These are phyloP conservation scores for Oxyteleia sp. DNA, from an alignment of 2,888 invertebrate genomes.

Conservation along the genomic window DNA sequence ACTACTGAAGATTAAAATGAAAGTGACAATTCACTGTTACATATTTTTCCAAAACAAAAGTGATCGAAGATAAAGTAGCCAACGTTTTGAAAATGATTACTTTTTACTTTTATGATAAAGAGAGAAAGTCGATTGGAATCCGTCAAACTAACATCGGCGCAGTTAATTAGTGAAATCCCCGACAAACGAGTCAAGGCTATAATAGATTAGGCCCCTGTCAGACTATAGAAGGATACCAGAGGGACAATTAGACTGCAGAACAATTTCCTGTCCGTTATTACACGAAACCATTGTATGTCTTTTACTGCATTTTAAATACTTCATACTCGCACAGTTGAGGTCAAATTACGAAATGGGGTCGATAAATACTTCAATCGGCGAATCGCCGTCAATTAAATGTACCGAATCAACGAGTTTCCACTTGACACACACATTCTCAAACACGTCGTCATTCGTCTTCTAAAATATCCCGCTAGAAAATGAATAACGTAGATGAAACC, in stretches of 20 bases:
- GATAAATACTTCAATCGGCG: conserved; percentile 38
- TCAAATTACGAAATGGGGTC: conserved; percentile 56
- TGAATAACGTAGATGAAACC: too few relatives aligned
- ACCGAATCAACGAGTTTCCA: too few relatives aligned
- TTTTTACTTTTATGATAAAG: neutral
- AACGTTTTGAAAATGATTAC: neutral
- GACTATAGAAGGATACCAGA: conserved; percentile 65
- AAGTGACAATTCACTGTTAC: too few relatives aligned
- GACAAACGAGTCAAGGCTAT: conserved; percentile 66
- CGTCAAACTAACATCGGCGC: conserved; percentile 21
- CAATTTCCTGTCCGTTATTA: conserved; percentile 85
- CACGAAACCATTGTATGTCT: conserved; percentile 79
- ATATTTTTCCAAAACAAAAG: neutral
- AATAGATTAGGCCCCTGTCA: conserved; percentile 71
- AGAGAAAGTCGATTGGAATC: conserved; percentile 20
- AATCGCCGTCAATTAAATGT: conserved; percentile 27
- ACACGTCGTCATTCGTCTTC: too few relatives aligned
- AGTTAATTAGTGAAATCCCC: conserved; percentile 64
- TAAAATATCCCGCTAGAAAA: too few relatives aligned
- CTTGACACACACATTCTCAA: too few relatives aligned
- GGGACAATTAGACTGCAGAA: conserved; percentile 84
- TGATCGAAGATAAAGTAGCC: neutral
- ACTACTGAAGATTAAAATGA: too few relatives aligned
- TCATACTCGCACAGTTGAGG: conserved; percentile 34
- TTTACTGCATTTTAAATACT: conserved; percentile 77